Evolutionary conservation across 2,888 invertebrate genomes (phyloP).

Genomic region (Eristalis intricaria): DNA sequence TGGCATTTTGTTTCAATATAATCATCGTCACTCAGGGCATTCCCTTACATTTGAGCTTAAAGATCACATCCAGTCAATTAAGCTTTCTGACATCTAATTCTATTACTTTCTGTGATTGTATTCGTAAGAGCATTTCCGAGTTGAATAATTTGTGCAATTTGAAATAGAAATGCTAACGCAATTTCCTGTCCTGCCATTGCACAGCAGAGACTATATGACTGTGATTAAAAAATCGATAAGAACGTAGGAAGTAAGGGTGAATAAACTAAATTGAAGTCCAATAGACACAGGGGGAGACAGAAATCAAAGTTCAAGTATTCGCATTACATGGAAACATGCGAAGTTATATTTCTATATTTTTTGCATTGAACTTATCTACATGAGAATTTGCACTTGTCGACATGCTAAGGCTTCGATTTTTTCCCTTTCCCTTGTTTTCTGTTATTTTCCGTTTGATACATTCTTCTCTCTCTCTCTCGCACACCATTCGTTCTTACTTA

Average conservation of each 20-base stretch:
- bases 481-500: not conserved
- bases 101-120: not conserved
- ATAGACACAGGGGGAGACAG: not conserved
- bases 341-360: not conserved
- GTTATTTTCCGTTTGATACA: not conserved
- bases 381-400: not conserved
- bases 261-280: slow-evolving; percentile 27
- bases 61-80: too few species aligned
- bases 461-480: not conserved
- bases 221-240: slow-evolving; percentile 23
- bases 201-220: not conserved
- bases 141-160: not conserved
- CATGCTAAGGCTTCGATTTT: not conserved
- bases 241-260: slow-evolving; percentile 25
- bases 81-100: not conserved
- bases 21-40: too few species aligned
- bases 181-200: not conserved
- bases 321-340: slow-evolving; percentile 18
- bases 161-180: not conserved
- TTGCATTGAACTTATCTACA: not conserved
- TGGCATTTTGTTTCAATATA: too few species aligned
- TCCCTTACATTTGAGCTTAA: too few species aligned
- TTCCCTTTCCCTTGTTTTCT: not conserved
- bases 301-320: not conserved
- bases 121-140: not conserved